Percentiles rank a stretch among this genome's conserved stretches.
These are phyloP conservation scores for Anhinga anhinga DNA, from an alignment of 2,113 vertebrate species.

Conservation along the genomic window DNA sequence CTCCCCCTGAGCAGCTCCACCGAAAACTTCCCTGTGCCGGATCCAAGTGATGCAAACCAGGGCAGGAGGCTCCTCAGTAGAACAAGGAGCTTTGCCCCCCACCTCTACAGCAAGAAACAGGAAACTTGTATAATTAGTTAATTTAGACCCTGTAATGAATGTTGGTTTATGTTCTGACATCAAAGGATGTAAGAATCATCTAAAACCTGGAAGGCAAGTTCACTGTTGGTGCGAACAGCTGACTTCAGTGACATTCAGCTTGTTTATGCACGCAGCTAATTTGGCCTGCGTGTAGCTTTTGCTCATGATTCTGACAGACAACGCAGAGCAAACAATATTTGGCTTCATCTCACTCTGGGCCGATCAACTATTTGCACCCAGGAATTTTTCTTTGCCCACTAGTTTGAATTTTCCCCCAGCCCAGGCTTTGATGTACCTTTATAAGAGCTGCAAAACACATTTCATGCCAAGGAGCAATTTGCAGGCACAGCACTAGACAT, in stretches of 20 bases:
- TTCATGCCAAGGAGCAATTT: conserved; percentile 65
- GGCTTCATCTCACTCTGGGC: conserved; percentile 45
- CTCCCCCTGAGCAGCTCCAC: neutral
- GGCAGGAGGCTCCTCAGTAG: neutral
- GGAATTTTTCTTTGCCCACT: conserved; percentile 34
- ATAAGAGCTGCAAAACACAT: conserved; percentile 61
- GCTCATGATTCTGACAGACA: conserved; percentile 41
- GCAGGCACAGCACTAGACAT: conserved; percentile 54
- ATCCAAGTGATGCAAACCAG: neutral
- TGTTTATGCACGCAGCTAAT: conserved; percentile 41
- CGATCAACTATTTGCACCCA: conserved; percentile 47
- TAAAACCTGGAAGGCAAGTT: conserved; percentile 44
- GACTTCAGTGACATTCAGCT: conserved; percentile 56
- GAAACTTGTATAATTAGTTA: neutral
- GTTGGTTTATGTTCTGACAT: neutral
- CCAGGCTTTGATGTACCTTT: conserved; percentile 60
- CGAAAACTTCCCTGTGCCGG: neutral
- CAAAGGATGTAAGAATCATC: conserved; percentile 32
- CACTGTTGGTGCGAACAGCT: conserved; percentile 20
- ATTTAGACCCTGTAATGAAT: conserved; percentile 13
- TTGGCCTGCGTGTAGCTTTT: conserved; percentile 36
- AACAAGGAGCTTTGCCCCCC: neutral
- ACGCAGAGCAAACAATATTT: conserved; percentile 53
- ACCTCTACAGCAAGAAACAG: neutral
- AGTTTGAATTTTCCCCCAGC: conserved; percentile 38